Evolutionary conservation across 2,113 vertebrate genomes (phyloP).

Genomic region (Lagopus leucura): DNA sequence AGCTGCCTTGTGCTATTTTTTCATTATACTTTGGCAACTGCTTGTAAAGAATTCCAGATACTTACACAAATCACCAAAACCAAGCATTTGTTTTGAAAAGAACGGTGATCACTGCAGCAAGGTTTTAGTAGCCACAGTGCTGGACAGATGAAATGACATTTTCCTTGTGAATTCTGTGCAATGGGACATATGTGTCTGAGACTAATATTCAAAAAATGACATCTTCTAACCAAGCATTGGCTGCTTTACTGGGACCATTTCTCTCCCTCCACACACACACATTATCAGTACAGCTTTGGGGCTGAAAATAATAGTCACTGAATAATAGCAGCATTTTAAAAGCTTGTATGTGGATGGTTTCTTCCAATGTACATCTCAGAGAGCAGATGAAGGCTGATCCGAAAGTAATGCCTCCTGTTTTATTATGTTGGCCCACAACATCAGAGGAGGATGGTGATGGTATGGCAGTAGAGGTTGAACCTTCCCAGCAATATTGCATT

Average conservation of each 20-base stretch:
- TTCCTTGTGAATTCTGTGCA: neutral
- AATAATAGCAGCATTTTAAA: neutral
- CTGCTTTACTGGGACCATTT: neutral
- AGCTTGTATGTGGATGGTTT: neutral
- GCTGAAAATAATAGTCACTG: neutral
- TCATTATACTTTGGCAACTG: neutral
- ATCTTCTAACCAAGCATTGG: neutral
- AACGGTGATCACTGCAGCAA: neutral
- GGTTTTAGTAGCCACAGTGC: neutral
- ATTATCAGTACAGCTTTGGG: neutral
- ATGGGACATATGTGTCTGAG: neutral
- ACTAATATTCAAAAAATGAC: neutral
- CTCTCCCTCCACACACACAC: neutral
- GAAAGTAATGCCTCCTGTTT: no score
- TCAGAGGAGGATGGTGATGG: no score
- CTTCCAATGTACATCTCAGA: neutral
- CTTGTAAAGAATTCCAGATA: neutral
- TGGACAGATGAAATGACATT: neutral
- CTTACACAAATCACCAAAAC: neutral
- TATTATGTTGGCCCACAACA: no score
- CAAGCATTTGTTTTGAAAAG: neutral
- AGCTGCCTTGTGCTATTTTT: neutral
- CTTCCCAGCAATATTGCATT: no score
- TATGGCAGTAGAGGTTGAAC: no score
- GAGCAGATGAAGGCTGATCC: no score